Evolutionary conservation across 1,140 invertebrate species (phyloP).

Genomic region (Notospermus geniculatus): DNA sequence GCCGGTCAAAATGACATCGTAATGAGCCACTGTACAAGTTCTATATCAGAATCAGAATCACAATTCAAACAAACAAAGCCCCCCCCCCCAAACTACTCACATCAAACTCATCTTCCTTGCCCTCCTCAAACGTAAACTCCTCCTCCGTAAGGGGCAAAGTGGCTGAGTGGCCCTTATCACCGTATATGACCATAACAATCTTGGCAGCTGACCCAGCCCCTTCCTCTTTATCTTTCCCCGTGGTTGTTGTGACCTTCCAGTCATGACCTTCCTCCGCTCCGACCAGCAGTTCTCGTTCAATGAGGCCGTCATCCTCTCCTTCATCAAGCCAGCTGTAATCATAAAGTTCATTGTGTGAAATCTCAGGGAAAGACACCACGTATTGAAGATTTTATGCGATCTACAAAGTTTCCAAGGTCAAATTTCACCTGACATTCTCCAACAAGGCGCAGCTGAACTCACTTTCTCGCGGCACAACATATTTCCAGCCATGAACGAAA

Average conservation of each 20-base stretch:
- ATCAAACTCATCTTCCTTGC: slow-evolving; percentile 42
- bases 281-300: slow-evolving; percentile 29
- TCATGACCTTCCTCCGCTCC: slow-evolving; percentile 22
- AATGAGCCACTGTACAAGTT: too few species aligned
- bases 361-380: too few species aligned
- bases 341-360: background rate
- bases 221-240: slow-evolving; percentile 17
- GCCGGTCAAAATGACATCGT: too few species aligned
- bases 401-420: too few species aligned
- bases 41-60: too few species aligned
- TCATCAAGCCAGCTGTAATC: slow-evolving; percentile 40
- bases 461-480: too few species aligned
- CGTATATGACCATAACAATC: slow-evolving; percentile 46
- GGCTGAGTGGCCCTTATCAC: slow-evolving; percentile 41
- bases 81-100: too few species aligned
- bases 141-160: slow-evolving; percentile 30
- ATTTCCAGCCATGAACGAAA: too few species aligned
- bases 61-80: too few species aligned
- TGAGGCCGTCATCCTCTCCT: slow-evolving; percentile 34
- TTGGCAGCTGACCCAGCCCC: slow-evolving; percentile 43
- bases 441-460: too few species aligned
- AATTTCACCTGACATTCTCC: too few species aligned
- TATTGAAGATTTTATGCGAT: too few species aligned
- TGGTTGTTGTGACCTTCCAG: slow-evolving; percentile 32
- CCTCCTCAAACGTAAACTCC: slow-evolving; percentile 33